Conservation (phyloP, 2,113 vertebrate genomes). For the Grammomys dolichurus region DNA sequence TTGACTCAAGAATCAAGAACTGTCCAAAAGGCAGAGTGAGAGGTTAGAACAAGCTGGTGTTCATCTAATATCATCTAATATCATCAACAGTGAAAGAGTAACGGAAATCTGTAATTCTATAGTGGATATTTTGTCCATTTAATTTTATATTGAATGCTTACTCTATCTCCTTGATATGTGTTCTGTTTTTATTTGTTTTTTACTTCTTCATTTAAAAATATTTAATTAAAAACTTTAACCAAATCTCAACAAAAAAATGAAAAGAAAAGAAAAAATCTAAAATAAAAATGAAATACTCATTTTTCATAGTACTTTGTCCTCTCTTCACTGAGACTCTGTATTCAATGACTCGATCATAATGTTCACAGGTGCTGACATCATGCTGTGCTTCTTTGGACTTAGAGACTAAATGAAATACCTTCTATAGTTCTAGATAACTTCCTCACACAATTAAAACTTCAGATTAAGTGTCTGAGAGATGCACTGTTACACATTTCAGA, state of each 20-base stretch:
- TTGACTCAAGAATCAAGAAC: background rate
- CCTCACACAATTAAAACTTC: background rate
- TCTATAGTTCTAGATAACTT: background rate
- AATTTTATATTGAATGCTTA: background rate
- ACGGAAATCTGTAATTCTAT: background rate
- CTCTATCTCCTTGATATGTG: background rate
- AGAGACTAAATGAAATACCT: background rate
- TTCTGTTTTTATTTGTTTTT: background rate
- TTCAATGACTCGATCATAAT: background rate
- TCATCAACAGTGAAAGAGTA: background rate
- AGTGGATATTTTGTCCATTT: background rate
- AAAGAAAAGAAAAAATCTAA: background rate
- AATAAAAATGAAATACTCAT: background rate
- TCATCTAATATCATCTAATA: background rate
- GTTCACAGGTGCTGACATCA: background rate
- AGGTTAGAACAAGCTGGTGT: background rate
- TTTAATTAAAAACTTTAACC: background rate
- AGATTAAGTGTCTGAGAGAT: background rate
- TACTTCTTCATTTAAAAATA: background rate
- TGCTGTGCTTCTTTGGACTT: background rate
- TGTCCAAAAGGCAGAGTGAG: background rate
- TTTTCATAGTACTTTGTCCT: background rate
- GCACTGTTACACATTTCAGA: background rate
- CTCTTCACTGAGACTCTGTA: background rate
- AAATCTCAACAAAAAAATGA: background rate